Percentiles rank a stretch among this genome's conserved stretches.
Evolutionary conservation across 2,888 invertebrate genomes (phyloP).

Genomic region (Timandra comae): DNA sequence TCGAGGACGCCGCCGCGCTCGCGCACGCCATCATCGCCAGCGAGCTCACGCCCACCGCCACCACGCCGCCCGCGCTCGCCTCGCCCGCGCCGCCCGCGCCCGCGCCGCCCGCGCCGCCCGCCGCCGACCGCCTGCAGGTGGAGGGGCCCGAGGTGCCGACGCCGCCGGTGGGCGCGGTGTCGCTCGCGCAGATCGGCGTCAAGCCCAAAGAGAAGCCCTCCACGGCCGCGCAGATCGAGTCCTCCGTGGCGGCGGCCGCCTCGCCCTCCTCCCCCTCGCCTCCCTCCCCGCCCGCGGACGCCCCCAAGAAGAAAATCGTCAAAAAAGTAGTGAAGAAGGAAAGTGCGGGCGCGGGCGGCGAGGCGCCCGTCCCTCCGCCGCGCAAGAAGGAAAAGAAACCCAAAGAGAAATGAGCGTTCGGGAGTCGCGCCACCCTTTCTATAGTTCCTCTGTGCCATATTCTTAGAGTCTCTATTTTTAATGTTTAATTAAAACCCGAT

Average conservation of each 20-base stretch:
- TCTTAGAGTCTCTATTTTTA: constrained; percentile 51
- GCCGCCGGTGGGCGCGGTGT: constrained; percentile 69
- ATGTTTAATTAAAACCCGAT: constrained; percentile 57
- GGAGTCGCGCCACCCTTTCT: constrained; percentile 37
- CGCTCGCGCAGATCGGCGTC: constrained; percentile 70
- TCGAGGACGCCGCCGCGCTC: constrained; percentile 67
- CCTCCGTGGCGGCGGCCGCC: constrained; percentile 46
- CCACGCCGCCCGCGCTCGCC: constrained; percentile 41
- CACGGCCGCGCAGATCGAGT: constrained; percentile 59
- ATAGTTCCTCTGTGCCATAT: constrained; percentile 71
- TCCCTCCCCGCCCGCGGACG: constrained; percentile 28
- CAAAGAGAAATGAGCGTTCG: constrained; percentile 66
- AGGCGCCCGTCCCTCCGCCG: constrained; percentile 72
- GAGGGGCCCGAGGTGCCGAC: constrained; percentile 62
- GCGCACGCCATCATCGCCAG: constrained; percentile 69
- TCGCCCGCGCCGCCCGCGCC: constrained; percentile 33
- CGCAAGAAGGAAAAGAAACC: constrained; percentile 76
- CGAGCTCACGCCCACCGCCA: constrained; percentile 55
- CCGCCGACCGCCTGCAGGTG: constrained; percentile 36
- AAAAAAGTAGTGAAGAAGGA: constrained; percentile 75
- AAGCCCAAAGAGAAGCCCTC: constrained; percentile 52
- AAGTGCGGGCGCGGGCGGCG: constrained; percentile 41
- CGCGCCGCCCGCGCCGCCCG: constrained; percentile 29
- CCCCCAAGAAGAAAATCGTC: constrained; percentile 57
- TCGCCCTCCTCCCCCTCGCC: constrained; percentile 15